phyloP scores from a whole-genome alignment of 92 coral and sea anemone species.

The Phenganax marumi region DNA sequence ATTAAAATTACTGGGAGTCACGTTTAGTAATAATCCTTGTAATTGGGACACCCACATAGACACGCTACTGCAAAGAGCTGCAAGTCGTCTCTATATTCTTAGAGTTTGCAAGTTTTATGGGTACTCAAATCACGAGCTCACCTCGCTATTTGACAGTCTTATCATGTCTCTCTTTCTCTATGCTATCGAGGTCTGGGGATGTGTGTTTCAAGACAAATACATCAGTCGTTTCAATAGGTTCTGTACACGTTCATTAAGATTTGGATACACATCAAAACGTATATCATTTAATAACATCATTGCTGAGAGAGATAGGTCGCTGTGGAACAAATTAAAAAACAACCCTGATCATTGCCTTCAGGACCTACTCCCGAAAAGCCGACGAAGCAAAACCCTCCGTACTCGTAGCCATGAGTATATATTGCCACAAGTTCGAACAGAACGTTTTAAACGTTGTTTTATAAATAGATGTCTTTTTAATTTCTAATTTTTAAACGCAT shows the following conservation, averaged over 20 bases:
- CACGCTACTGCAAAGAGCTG: too few relatives aligned
- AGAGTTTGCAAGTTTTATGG: constrained; percentile 61
- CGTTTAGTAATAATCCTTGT: constrained; percentile 36
- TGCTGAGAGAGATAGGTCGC: constrained; percentile 26
- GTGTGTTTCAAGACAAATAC: constrained; percentile 35
- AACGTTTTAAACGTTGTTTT: too few relatives aligned
- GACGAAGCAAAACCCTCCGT: too few relatives aligned
- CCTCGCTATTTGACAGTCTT: constrained; percentile 39
- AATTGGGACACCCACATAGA: constrained; percentile 51
- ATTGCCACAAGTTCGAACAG: too few relatives aligned
- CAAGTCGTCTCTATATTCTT: constrained; percentile 40
- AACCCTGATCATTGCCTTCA: too few relatives aligned
- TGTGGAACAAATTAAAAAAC: constrained; percentile 18
- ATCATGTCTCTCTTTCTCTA: constrained; percentile 51
- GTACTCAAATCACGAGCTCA: constrained; percentile 43
- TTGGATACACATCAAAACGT: too few relatives aligned
- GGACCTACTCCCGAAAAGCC: too few relatives aligned
- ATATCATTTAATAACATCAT: constrained; percentile 40
- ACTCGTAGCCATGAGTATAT: too few relatives aligned
- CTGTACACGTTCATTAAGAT: constrained; percentile 40
- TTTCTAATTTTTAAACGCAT: too few relatives aligned
- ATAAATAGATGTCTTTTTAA: too few relatives aligned
- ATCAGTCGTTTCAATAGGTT: constrained; percentile 47
- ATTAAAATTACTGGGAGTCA: constrained; percentile 48
- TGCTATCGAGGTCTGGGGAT: constrained; percentile 46